Conservation (phyloP, 2,113 vertebrate species). For the Boulengeromyrus knoepffleri region DNA sequence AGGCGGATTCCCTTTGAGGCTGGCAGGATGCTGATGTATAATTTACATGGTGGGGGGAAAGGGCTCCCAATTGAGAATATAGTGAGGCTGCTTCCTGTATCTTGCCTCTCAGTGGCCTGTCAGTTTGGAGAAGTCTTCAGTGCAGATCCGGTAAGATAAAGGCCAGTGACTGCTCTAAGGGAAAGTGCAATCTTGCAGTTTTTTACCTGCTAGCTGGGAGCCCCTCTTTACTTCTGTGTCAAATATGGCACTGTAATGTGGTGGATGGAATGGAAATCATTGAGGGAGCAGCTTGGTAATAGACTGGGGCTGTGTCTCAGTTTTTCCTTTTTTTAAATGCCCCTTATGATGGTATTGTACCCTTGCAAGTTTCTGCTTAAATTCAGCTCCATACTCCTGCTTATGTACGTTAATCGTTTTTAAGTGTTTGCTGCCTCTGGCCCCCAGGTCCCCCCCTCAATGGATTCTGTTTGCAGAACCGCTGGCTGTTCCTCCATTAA, state of each 20-base stretch:
- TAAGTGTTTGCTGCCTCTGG: neutral
- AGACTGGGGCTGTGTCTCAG: neutral
- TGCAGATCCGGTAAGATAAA: neutral
- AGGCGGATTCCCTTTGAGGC: neutral
- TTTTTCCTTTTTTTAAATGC: neutral
- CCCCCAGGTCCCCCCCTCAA: neutral
- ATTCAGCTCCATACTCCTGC: neutral
- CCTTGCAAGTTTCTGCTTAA: neutral
- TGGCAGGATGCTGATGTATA: neutral
- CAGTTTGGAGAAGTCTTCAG: neutral
- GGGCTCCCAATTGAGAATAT: neutral
- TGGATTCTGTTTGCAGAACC: neutral
- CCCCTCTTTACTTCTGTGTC: neutral
- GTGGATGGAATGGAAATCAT: neutral
- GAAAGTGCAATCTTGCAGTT: neutral
- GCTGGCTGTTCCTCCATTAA: conserved; percentile 20
- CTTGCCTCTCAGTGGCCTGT: neutral
- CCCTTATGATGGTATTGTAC: neutral
- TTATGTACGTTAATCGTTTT: neutral
- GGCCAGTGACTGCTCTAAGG: neutral
- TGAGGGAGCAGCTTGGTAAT: neutral
- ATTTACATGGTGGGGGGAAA: neutral
- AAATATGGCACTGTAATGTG: neutral
- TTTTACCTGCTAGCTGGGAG: neutral
- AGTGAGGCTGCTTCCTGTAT: neutral